A percentile compares a stretch with the other conserved stretches of the same genome.
Evolutionary conservation across 1,140 invertebrate genomes (phyloP).

Genomic region (Ceratina japonica): DNA sequence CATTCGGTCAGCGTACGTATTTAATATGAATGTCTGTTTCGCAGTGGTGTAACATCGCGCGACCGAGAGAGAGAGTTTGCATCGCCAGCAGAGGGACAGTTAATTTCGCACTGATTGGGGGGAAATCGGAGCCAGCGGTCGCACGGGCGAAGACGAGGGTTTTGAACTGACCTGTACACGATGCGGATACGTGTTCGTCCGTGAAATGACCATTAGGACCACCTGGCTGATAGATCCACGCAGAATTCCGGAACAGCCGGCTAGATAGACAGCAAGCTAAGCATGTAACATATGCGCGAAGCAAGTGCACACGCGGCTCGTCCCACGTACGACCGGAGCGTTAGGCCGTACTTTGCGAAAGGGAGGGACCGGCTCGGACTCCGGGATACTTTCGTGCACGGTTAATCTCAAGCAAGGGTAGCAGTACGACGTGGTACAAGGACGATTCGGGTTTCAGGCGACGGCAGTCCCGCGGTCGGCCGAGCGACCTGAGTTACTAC

Average conservation of each 20-base stretch:
- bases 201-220: constrained; percentile 64
- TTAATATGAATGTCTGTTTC: constrained; percentile 21
- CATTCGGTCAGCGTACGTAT: too few species aligned
- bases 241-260: constrained; percentile 59
- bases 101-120: constrained; percentile 57
- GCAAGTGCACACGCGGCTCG: constrained; percentile 10
- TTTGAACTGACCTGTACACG: constrained; percentile 54
- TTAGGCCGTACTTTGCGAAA: neutral
- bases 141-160: constrained; percentile 4
- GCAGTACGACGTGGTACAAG: neutral
- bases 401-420: neutral
- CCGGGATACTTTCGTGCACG: neutral
- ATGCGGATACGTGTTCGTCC: constrained; percentile 62
- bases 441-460: constrained; percentile 17
- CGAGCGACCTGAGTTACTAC: constrained; percentile 33
- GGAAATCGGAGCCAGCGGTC: neutral
- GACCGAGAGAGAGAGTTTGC: constrained; percentile 3
- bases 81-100: constrained; percentile 24
- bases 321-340: constrained; percentile 23
- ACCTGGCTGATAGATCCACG: constrained; percentile 62
- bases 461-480: neutral
- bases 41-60: constrained; percentile 17
- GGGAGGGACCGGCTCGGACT: neutral
- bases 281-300: constrained; percentile 52
- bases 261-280: constrained; percentile 61